Evolutionary conservation across 2,888 invertebrate species (phyloP), one percentile per base, ranked within the genome.

Genomic region (Acleris holmiana): DNA sequence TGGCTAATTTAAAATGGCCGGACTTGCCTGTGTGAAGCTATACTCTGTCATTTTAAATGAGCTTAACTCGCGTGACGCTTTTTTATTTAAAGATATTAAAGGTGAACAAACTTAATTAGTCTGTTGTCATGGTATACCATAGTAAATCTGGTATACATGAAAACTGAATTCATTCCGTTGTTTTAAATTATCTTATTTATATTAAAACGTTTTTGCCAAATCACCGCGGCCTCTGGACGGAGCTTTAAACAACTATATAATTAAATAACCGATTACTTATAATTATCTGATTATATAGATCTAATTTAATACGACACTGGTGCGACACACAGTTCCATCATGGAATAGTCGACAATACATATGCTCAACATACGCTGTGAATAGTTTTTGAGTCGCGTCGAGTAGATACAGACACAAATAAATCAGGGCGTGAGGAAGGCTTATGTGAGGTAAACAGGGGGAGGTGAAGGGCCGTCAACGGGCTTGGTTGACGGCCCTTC

Each of bases 331-430:
- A 79, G 77, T 74, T 75, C 78, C 80, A 75, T 78, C 73, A 75
- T 74, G 74, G 75, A 71, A 72, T 75, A 74, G 70, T 73, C 78
- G 82, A 83, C 85, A 84, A 85, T 80, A 85, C 85, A 87, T 87
- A 83, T 83, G 83, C 80, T 81, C 81, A 79, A 79, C 76, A 76
- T 75, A 70, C 73, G 82, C 80, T 91, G 92, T 92, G 92, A 92
- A 92, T 92, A 92, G 92, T 92, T 92, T 92, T 92, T 92, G 92
- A 92, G 91, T 88, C 84, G 89, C 85, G 86, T 81, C 80, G 79
- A 78, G 78, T 78, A 81, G 75, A 71, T 72, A 76, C 77, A 77
- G 73, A 74, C 73, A 73, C 70, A 74, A 75, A 75, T 76, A 76
- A 83, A 89, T 90, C 90, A 91, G 91, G 91, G 91, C 92, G 91